Evolutionary conservation across 2,113 vertebrate species (phyloP).

Genomic region (Eclectus roratus): DNA sequence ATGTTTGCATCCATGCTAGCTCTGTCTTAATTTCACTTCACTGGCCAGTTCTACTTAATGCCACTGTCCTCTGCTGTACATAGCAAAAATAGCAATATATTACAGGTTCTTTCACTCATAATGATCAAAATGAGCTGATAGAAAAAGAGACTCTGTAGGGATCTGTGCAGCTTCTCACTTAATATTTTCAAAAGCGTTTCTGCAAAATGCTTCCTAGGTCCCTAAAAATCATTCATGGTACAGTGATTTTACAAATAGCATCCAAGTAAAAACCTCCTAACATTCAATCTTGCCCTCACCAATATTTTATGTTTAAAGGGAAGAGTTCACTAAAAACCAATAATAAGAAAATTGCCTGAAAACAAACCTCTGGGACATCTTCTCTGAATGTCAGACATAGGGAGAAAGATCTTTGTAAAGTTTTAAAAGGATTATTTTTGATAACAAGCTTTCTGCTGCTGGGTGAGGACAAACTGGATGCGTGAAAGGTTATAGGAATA

Average conservation of each 20-base stretch:
- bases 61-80: constrained; percentile 52
- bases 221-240: background rate
- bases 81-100: constrained; percentile 5
- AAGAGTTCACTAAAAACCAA: background rate
- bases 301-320: background rate
- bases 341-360: background rate
- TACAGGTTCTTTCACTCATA: background rate
- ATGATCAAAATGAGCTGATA: background rate
- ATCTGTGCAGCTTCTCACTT: background rate
- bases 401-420: background rate
- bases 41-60: background rate
- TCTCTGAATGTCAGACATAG: background rate
- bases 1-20: background rate
- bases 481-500: background rate
- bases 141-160: background rate
- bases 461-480: background rate
- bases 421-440: background rate
- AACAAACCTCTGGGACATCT: background rate
- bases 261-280: background rate
- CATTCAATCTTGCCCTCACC: fast-evolving
- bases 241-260: background rate
- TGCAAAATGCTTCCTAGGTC: background rate
- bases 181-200: background rate
- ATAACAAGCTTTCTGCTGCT: background rate
- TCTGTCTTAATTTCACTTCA: background rate